These are phyloP conservation scores for Enhydra lutris DNA, from an alignment of 2,113 vertebrate genomes.

Conservation along the genomic window DNA sequence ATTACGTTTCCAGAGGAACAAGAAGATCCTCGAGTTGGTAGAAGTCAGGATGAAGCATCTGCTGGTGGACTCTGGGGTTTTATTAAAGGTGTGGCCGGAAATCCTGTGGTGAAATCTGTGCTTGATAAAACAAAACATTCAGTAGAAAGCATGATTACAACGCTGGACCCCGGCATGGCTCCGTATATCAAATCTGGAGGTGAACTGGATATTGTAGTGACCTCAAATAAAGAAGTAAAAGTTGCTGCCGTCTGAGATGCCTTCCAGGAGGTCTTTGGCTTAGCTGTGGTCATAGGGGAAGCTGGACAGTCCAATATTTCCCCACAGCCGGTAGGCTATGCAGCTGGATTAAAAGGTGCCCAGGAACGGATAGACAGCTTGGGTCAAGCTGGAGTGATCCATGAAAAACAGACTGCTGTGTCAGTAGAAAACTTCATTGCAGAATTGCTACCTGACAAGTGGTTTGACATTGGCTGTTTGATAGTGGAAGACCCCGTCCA, in stretches of 20 bases:
- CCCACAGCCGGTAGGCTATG: conserved; percentile 96
- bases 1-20: conserved; percentile 96
- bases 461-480: too few species aligned
- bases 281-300: conserved; percentile 94
- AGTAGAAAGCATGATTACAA: conserved; percentile 97
- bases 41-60: conserved; percentile 64
- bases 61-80: conserved; percentile 95
- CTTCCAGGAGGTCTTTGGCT: conserved; percentile 97
- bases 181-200: conserved; percentile 97
- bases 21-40: conserved; percentile 86
- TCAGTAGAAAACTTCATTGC: conserved; percentile 97
- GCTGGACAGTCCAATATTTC: conserved; percentile 94
- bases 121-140: conserved; percentile 97
- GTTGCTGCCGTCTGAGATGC: conserved; percentile 94
- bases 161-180: conserved; percentile 98
- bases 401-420: conserved; percentile 95
- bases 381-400: conserved; percentile 89
- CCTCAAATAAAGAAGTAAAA: conserved; percentile 92
- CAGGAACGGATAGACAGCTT: conserved; percentile 95
- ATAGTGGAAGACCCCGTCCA: too few species aligned
- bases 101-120: conserved; percentile 93
- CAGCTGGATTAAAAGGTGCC: conserved; percentile 97
- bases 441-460: conserved; percentile 97
- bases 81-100: conserved; percentile 97
- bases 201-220: conserved; percentile 95